A percentile compares a stretch with the other conserved stretches of the same genome.
phyloP scores from a whole-genome alignment of 2,113 vertebrate genomes.

The Percina caprodes region DNA sequence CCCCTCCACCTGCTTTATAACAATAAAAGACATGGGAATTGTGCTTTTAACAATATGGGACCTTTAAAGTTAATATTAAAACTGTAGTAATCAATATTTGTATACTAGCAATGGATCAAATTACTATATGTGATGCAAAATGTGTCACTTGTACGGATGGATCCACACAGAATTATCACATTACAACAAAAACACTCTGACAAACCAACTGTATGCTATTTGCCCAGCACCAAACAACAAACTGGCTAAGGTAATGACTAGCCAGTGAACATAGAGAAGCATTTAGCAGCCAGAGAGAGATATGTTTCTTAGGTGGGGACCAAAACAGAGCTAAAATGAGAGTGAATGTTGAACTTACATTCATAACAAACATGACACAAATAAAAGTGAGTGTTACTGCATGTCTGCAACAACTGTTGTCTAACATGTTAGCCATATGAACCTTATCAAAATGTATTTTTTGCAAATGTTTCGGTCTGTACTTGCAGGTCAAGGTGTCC shows the following conservation, averaged over 20 bases:
- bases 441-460: not conserved
- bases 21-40: too few species aligned
- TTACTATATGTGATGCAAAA: not conserved
- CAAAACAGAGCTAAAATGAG: not conserved
- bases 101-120: not conserved
- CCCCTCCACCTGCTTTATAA: too few species aligned
- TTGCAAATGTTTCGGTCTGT: slow-evolving; percentile 27
- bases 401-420: not conserved
- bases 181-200: not conserved
- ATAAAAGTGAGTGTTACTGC: too few species aligned
- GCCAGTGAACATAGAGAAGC: not conserved
- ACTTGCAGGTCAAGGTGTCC: slow-evolving; percentile 41
- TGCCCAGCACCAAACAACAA: not conserved
- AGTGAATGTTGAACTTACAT: not conserved
- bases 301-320: not conserved
- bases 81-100: too few species aligned
- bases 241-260: not conserved
- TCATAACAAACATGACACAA: not conserved
- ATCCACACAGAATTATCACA: not conserved
- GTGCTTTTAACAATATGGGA: too few species aligned
- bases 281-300: not conserved
- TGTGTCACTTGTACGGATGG: not conserved
- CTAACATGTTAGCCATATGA: not conserved
- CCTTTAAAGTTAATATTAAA: not conserved
- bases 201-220: not conserved